Evolutionary conservation across 2,797 vertebrate species (phyloP).

Genomic region (Perdix hodgsoniae): DNA sequence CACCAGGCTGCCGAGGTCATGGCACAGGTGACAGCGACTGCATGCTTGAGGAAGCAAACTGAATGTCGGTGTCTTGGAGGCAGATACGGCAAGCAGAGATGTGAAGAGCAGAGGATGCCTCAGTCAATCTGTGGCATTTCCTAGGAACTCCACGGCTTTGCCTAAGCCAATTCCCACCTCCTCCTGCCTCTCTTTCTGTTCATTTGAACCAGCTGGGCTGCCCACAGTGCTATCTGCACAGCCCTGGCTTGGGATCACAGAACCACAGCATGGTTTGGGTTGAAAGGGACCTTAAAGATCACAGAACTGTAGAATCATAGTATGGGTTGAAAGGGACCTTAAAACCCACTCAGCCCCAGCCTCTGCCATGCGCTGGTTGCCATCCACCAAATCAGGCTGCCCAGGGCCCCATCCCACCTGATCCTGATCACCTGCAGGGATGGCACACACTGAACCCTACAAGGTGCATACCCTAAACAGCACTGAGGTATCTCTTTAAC

Average conservation of each 20-base stretch:
- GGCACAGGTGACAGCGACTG: background rate
- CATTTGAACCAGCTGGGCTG: background rate
- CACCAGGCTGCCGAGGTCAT: background rate
- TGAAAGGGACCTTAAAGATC: background rate
- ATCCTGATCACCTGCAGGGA: background rate
- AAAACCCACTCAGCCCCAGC: background rate
- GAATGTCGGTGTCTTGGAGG: background rate
- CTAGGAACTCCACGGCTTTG: background rate
- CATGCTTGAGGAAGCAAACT: fast-evolving
- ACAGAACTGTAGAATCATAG: background rate
- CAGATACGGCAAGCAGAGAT: no score
- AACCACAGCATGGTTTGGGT: background rate
- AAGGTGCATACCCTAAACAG: background rate
- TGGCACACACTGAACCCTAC: fast-evolving
- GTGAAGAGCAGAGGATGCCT: background rate
- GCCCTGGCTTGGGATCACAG: background rate
- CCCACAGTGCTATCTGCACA: background rate
- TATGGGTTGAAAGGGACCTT: background rate
- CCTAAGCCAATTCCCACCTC: background rate
- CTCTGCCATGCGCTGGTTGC: background rate
- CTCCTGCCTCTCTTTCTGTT: background rate
- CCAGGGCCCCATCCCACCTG: background rate
- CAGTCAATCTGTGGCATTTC: background rate
- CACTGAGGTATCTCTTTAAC: background rate
- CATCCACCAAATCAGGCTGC: background rate